These are phyloP conservation scores for Toxotes chatareus DNA, from an alignment of 2,113 vertebrate genomes.

Conservation along the genomic window DNA sequence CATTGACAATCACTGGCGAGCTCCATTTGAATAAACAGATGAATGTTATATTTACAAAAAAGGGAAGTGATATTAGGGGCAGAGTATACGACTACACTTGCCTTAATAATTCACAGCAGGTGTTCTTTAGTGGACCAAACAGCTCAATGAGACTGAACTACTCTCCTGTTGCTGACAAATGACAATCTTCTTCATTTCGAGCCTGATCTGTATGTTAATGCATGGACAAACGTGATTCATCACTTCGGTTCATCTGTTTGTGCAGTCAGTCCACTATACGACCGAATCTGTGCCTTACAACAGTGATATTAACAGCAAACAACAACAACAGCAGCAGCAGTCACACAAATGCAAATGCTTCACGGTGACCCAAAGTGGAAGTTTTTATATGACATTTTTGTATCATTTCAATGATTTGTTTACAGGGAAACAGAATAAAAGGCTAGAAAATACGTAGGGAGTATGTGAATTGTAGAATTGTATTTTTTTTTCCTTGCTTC, in stretches of 20 bases:
- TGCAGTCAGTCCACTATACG: conserved; percentile 57
- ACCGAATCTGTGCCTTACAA: conserved; percentile 84
- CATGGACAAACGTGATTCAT: conserved; percentile 64
- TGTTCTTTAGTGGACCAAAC: conserved; percentile 80
- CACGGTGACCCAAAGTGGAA: conserved; percentile 61
- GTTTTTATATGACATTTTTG: conserved; percentile 74
- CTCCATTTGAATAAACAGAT: conserved; percentile 69
- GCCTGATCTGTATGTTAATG: conserved; percentile 62
- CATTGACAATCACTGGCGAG: conserved; percentile 67
- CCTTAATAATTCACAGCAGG: conserved; percentile 82
- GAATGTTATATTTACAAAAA: conserved; percentile 66
- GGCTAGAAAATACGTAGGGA: conserved; percentile 69
- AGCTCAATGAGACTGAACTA: conserved; percentile 69
- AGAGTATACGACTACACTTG: conserved; percentile 74
- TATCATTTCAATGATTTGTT: conserved; percentile 81
- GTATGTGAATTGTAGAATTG: conserved; percentile 78
- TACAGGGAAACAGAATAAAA: conserved; percentile 77
- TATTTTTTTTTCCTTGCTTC: conserved; percentile 61
- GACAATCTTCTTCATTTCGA: conserved; percentile 73
- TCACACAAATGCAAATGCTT: conserved; percentile 69
- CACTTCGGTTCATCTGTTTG: conserved; percentile 63
- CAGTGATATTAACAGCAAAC: conserved; percentile 55
- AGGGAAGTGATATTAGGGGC: conserved; percentile 69
- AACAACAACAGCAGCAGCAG: conserved; percentile 34
- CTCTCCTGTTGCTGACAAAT: conserved; percentile 47